Evolutionary conservation across 2,888 invertebrate species (phyloP).

Genomic region (Eulithis prunata): DNA sequence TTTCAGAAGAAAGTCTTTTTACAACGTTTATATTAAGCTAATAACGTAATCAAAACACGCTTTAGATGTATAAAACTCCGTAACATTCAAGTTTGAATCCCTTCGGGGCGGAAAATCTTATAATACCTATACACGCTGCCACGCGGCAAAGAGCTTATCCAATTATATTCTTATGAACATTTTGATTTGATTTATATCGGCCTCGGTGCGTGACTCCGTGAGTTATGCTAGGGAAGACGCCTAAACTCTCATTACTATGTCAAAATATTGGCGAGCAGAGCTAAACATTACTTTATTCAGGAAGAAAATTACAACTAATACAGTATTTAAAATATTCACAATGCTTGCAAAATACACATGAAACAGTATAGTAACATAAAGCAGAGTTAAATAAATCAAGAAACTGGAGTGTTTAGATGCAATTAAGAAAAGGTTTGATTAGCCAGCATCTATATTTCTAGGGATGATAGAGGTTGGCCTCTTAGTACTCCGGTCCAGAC

Average conservation of each 20-base stretch:
- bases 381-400: too few species aligned
- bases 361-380: too few species aligned
- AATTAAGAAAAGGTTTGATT: too few species aligned
- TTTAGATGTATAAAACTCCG: conserved; percentile 17
- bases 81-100: conserved; percentile 28
- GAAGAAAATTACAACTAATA: conserved; percentile 14
- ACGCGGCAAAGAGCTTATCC: conserved; percentile 44
- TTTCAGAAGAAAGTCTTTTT: not conserved
- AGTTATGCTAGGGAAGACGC: conserved; percentile 49
- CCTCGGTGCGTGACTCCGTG: conserved; percentile 49
- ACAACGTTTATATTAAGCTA: not conserved
- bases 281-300: conserved; percentile 12
- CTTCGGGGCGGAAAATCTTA: conserved; percentile 20
- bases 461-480: too few species aligned
- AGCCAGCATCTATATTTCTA: too few species aligned
- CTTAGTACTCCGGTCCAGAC: too few species aligned
- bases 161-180: conserved; percentile 61
- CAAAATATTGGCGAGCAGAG: conserved; percentile 47
- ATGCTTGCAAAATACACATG: too few species aligned
- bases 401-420: too few species aligned
- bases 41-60: conserved; percentile 19
- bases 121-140: conserved; percentile 9
- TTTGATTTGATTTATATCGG: conserved; percentile 50
- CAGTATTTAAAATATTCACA: too few species aligned
- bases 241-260: conserved; percentile 50